Conservation (phyloP, 2,888 invertebrate species). For the Platypus cylindrus region DNA sequence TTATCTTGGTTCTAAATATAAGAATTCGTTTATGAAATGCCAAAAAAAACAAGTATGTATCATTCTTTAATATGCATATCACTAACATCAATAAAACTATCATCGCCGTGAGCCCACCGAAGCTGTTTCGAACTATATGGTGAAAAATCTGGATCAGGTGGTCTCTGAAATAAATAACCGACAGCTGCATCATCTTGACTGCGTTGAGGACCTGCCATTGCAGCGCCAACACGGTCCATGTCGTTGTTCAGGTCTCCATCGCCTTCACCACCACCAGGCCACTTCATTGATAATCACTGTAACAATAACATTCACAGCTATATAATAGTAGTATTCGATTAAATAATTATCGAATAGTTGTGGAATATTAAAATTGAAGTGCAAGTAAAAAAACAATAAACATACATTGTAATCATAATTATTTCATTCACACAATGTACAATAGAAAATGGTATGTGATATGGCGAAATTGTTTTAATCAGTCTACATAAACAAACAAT, state of each 20-base stretch:
- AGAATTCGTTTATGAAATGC: background rate
- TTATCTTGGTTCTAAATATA: conserved; percentile 65
- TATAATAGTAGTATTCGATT: too few species aligned
- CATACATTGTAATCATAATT: too few species aligned
- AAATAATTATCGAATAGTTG: too few species aligned
- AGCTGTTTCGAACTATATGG: conserved; percentile 56
- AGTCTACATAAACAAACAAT: too few species aligned
- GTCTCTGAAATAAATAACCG: conserved; percentile 81
- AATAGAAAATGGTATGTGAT: too few species aligned
- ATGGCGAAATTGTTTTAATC: too few species aligned
- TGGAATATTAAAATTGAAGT: too few species aligned
- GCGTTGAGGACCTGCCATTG: conserved; percentile 48
- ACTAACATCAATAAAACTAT: conserved; percentile 75
- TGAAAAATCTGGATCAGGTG: conserved; percentile 69
- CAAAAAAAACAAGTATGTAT: background rate
- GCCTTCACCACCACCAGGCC: conserved; percentile 58
- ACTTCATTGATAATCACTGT: conserved; percentile 53
- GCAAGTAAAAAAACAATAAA: too few species aligned
- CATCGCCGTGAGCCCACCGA: conserved; percentile 77
- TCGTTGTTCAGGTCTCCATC: conserved; percentile 47
- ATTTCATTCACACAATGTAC: too few species aligned
- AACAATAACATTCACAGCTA: too few species aligned
- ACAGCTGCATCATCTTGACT: conserved; percentile 86
- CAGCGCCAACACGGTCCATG: conserved; percentile 36
- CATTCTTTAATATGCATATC: conserved; percentile 11